A percentile compares a stretch with the other conserved stretches of the same genome.
These are phyloP conservation scores for Agapornis canus DNA, from an alignment of 2,797 vertebrate genomes.

Conservation along the genomic window DNA sequence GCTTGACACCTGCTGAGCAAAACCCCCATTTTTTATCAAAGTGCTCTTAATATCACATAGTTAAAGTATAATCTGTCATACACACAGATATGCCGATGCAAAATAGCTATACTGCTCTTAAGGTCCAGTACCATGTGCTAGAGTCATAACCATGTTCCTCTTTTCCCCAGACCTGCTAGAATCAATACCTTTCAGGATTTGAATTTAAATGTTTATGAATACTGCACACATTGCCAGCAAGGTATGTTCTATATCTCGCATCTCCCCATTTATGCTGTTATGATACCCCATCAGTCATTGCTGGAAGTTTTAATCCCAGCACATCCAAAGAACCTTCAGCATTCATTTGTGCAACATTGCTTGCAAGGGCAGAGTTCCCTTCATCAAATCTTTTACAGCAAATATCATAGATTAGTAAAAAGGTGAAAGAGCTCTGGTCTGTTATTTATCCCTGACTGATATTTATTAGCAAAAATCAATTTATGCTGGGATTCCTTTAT, in stretches of 20 bases:
- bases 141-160: neutral
- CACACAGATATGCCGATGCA: neutral
- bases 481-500: neutral
- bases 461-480: conserved; percentile 27
- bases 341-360: neutral
- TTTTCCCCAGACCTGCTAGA: neutral
- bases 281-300: neutral
- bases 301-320: neutral
- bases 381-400: neutral
- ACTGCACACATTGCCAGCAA: fast-evolving
- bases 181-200: neutral
- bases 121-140: fast-evolving
- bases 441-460: conserved; percentile 32
- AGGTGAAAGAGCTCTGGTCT: conserved; percentile 21
- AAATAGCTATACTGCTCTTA: fast-evolving
- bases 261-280: fast-evolving
- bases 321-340: neutral
- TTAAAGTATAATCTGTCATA: fast-evolving
- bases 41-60: fast-evolving
- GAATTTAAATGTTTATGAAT: neutral
- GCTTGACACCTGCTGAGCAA: neutral
- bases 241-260: fast-evolving
- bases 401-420: conserved; percentile 15
- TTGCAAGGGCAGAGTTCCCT: neutral
- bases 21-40: fast-evolving